These are phyloP conservation scores for Australoheros scitulus DNA, from an alignment of 2,113 vertebrate genomes.

Conservation along the genomic window DNA sequence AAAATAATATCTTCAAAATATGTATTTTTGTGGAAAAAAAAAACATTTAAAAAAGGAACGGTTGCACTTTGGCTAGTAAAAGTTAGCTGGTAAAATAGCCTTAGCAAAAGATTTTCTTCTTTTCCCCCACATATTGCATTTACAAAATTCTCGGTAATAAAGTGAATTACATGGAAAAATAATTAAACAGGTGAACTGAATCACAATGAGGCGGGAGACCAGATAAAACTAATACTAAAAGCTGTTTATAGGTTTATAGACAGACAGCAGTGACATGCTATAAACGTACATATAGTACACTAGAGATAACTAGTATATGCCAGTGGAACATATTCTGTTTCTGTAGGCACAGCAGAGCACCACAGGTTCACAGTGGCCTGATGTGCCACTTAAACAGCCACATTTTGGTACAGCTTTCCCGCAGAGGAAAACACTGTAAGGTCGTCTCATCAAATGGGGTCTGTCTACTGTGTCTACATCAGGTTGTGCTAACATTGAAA, in stretches of 20 bases:
- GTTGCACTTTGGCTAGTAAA: background rate
- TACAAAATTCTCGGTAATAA: background rate
- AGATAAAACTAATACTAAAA: background rate
- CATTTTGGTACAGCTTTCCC: background rate
- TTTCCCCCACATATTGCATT: background rate
- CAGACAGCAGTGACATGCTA: background rate
- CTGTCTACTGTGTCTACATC: slow-evolving; percentile 38
- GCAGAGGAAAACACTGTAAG: background rate
- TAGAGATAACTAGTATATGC: background rate
- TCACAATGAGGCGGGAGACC: background rate
- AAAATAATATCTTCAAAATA: background rate
- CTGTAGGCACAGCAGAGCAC: background rate
- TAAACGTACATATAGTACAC: background rate
- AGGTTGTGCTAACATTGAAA: background rate
- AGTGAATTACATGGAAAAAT: background rate
- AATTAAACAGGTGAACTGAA: background rate
- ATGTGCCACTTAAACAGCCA: background rate
- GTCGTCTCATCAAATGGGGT: slow-evolving; percentile 29
- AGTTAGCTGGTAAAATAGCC: background rate
- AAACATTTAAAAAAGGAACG: background rate
- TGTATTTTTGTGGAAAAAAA: background rate
- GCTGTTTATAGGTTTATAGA: background rate
- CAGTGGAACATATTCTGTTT: background rate
- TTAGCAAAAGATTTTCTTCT: no score
- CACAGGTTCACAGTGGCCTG: background rate